Conservation (phyloP, 2,113 vertebrate genomes). For the Serinus canaria region DNA sequence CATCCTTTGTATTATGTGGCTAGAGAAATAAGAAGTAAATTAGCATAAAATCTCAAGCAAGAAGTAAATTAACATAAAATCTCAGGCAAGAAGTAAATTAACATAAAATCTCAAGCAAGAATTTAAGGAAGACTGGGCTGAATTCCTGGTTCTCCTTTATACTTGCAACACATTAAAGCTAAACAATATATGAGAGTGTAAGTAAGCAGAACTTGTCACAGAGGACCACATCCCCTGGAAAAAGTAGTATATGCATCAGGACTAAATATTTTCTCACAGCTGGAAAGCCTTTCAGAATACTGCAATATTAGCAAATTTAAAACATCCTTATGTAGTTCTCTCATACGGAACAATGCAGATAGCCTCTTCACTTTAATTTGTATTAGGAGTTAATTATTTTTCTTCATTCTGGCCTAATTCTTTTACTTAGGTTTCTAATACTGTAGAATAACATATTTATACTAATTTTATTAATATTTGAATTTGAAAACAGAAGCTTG, state of each 20-base stretch:
- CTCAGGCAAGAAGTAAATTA: background rate
- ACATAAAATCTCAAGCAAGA: background rate
- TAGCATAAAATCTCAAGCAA: background rate
- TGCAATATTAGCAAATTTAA: background rate
- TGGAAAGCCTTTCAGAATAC: background rate
- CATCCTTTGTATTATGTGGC: background rate
- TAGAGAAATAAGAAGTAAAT: conserved; percentile 26
- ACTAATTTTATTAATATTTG: background rate
- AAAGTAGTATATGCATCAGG: background rate
- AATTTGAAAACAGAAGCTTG: background rate
- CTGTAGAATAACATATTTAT: background rate
- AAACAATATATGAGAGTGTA: background rate
- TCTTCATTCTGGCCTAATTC: background rate
- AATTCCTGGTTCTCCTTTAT: background rate
- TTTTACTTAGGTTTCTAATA: background rate
- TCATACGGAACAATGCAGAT: background rate
- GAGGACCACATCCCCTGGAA: background rate
- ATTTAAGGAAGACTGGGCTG: background rate
- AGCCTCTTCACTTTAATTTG: background rate
- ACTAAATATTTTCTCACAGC: background rate
- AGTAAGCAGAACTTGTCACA: background rate
- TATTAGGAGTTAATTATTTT: background rate
- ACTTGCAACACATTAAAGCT: background rate
- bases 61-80: background rate
- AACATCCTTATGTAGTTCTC: background rate